Conservation (phyloP, 2,888 invertebrate species). For the Cataglyphis altisquamis region DNA sequence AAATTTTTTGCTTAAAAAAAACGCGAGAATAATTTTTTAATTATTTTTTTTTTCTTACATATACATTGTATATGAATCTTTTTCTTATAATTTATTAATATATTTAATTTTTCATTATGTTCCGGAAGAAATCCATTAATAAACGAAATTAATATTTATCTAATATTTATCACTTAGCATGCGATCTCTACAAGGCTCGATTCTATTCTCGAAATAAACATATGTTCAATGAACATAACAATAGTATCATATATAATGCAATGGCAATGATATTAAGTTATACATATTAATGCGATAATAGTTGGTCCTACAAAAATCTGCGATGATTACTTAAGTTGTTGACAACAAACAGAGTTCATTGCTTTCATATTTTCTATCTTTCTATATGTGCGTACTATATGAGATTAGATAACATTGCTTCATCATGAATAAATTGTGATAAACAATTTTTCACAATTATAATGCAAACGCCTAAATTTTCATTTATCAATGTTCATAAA, state of each 20-base stretch:
- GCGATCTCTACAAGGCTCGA: not conserved
- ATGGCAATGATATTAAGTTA: not conserved
- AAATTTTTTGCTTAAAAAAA: too few relatives aligned
- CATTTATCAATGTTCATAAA: not conserved
- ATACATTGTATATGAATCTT: too few relatives aligned
- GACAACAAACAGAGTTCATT: slow-evolving; percentile 9
- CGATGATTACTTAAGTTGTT: slow-evolving; percentile 22
- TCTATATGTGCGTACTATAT: not conserved
- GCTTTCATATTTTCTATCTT: not conserved
- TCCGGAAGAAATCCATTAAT: not conserved
- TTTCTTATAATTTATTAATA: not conserved
- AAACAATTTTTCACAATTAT: slow-evolving; percentile 19
- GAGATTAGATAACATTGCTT: slow-evolving; percentile 40
- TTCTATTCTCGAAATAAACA: not conserved
- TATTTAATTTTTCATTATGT: not conserved
- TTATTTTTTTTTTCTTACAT: too few relatives aligned
- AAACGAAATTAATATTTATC: not conserved
- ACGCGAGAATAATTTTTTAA: too few relatives aligned
- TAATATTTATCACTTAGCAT: not conserved
- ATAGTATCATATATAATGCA: not conserved
- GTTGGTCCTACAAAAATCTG: not conserved
- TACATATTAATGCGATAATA: not conserved
- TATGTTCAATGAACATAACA: not conserved
- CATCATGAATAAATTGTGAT: not conserved
- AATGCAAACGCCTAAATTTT: not conserved